These are phyloP conservation scores for Acinonyx jubatus DNA, from an alignment of 2,113 vertebrate species.

Conservation along the genomic window DNA sequence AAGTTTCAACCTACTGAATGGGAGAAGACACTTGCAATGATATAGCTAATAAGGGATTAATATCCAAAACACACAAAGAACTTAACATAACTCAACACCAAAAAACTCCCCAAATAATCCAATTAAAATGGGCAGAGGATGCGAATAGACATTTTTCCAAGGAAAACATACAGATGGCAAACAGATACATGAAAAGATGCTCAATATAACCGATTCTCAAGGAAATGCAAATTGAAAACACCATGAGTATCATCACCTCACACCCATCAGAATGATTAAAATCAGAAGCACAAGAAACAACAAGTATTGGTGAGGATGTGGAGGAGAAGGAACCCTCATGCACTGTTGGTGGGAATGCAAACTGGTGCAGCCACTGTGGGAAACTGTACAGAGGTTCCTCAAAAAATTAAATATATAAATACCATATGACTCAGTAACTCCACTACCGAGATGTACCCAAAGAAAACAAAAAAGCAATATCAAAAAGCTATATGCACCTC, in stretches of 20 bases:
- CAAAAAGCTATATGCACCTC: not conserved
- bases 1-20: not conserved
- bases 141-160: not conserved
- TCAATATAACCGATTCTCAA: not conserved
- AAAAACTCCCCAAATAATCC: not conserved
- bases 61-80: not conserved
- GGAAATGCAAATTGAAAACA: not conserved
- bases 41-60: not conserved
- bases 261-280: not conserved
- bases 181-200: not conserved
- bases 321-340: not conserved
- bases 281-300: not conserved
- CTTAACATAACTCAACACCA: not conserved
- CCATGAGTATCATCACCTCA: not conserved
- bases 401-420: not conserved
- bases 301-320: not conserved
- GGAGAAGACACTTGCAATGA: not conserved
- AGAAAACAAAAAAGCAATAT: not conserved
- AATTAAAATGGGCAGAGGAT: not conserved
- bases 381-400: not conserved
- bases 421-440: not conserved
- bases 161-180: not conserved
- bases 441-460: not conserved
- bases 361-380: not conserved
- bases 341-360: not conserved